phyloP scores from a whole-genome alignment of 2,888 invertebrate species.

The Euzetes globulus region DNA sequence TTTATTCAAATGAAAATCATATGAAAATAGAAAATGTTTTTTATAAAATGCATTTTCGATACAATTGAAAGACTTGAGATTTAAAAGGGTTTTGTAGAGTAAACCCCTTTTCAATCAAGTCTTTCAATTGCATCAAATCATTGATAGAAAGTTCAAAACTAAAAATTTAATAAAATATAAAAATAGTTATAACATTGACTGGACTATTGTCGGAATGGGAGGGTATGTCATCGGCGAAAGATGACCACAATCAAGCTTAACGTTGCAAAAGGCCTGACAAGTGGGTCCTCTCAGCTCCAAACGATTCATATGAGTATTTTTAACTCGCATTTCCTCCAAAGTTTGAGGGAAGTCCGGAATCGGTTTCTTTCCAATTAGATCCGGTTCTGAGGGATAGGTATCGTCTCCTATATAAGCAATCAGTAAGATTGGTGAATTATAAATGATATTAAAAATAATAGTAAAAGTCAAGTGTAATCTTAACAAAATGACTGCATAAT shows the following conservation, averaged over 20 bases:
- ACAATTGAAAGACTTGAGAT: background rate
- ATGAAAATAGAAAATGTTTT: background rate
- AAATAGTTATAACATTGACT: conserved; percentile 6
- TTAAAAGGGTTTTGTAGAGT: no score
- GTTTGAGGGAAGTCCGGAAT: conserved; percentile 40
- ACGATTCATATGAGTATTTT: conserved; percentile 40
- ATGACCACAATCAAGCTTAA: conserved; percentile 40
- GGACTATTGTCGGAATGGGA: background rate
- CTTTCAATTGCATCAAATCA: background rate
- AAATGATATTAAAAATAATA: no score
- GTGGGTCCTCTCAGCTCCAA: conserved; percentile 42
- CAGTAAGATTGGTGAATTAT: no score
- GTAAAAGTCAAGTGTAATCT: no score
- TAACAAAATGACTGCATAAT: no score
- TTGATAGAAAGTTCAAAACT: background rate
- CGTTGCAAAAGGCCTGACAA: conserved; percentile 38
- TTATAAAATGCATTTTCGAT: background rate
- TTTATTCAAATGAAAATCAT: background rate
- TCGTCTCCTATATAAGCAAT: conserved; percentile 45
- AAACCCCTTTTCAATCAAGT: background rate
- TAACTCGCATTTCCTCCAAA: conserved; percentile 42
- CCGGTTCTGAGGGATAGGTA: conserved; percentile 45
- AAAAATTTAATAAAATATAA: background rate
- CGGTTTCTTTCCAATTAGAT: conserved; percentile 43
- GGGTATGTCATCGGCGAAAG: conserved; percentile 38